Percentiles rank a stretch among this genome's conserved stretches.
phyloP scores from a whole-genome alignment of 2,888 invertebrate genomes.

The Drosophila pseudotalamancana region DNA sequence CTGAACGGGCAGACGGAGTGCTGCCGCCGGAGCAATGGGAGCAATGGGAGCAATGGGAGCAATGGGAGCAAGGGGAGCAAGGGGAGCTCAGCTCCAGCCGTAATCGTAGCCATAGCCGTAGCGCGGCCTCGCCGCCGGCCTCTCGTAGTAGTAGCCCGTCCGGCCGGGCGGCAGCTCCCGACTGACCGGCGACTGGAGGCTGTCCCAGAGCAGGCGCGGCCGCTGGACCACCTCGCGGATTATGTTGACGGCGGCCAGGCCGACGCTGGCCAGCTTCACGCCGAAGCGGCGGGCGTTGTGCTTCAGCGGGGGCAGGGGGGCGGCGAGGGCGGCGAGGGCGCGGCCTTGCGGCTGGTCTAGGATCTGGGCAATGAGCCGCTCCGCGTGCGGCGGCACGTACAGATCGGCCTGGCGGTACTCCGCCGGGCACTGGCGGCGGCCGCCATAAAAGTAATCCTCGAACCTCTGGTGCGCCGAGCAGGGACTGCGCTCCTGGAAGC shows the following conservation, averaged over 20 bases:
- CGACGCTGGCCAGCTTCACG: constrained; percentile 82
- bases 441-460: constrained; percentile 75
- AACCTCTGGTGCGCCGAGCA: constrained; percentile 88
- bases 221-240: constrained; percentile 80
- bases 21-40: background rate
- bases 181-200: constrained; percentile 66
- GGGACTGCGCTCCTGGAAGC: constrained; percentile 88
- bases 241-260: constrained; percentile 81
- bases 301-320: constrained; percentile 50
- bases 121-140: constrained; percentile 29
- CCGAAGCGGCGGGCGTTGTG: constrained; percentile 69
- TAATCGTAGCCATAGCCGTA: constrained; percentile 13
- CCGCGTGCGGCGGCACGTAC: constrained; percentile 81
- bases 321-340: constrained; percentile 45
- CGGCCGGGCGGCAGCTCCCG: constrained; percentile 52
- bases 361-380: constrained; percentile 79
- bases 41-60: background rate
- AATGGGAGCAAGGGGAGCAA: no score
- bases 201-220: constrained; percentile 71
- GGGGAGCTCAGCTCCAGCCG: constrained; percentile 37
- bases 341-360: constrained; percentile 69
- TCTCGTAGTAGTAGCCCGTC: constrained; percentile 60
- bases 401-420: constrained; percentile 80
- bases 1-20: constrained; percentile 22
- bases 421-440: constrained; percentile 69